Conservation (phyloP, 2,888 invertebrate species). For the Willowsia nigromaculata region DNA sequence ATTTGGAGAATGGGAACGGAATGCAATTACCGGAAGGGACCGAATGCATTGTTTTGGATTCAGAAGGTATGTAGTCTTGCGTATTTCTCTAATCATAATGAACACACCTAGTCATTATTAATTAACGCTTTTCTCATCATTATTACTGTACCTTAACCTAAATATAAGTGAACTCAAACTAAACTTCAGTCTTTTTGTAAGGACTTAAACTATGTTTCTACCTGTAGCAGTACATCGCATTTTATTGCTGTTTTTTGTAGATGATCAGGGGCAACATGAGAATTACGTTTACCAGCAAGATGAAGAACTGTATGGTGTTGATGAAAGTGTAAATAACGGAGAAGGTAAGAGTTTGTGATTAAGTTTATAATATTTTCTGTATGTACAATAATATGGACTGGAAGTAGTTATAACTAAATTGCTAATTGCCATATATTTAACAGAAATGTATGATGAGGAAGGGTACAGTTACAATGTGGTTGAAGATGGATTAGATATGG, state of each 20-base stretch:
- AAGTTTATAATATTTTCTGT: not conserved
- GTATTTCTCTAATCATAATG: too few relatives aligned
- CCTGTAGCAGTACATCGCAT: too few relatives aligned
- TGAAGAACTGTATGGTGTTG: conserved; percentile 21
- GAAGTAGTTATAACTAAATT: too few relatives aligned
- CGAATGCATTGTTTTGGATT: conserved; percentile 58
- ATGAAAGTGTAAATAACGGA: conserved; percentile 24
- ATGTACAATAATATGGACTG: too few relatives aligned
- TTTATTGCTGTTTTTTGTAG: not conserved
- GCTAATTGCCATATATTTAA: too few relatives aligned
- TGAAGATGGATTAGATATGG: conserved; percentile 37
- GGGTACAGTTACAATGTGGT: conserved; percentile 40
- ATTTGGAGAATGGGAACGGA: not conserved
- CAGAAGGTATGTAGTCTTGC: conserved; percentile 54
- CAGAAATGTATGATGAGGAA: conserved; percentile 54
- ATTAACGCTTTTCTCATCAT: too few relatives aligned
- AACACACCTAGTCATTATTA: too few relatives aligned
- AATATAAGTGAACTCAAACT: too few relatives aligned
- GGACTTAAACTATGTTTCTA: too few relatives aligned
- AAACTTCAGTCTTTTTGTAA: too few relatives aligned
- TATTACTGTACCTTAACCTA: too few relatives aligned
- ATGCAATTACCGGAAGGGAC: conserved; percentile 61
- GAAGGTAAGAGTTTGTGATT: not conserved
- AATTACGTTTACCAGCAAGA: conserved; percentile 42
- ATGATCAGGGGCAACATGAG: conserved; percentile 54